A percentile compares a stretch with the other conserved stretches of the same genome.
Evolutionary conservation across 2,797 vertebrate species (phyloP).

Genomic region (Pitangus sulphuratus): DNA sequence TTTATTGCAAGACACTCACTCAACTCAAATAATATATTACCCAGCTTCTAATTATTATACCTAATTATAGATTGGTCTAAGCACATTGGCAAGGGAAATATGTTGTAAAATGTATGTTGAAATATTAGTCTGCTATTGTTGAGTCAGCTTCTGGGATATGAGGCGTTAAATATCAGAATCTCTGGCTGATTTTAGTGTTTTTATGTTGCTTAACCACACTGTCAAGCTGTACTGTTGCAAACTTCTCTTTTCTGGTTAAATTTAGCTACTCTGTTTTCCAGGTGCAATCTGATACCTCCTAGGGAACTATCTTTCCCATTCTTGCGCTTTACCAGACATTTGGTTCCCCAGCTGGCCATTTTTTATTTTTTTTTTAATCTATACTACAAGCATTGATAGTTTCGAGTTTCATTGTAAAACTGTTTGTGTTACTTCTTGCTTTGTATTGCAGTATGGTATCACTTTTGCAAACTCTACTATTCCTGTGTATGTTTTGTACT

Average conservation of each 20-base stretch:
- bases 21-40: not conserved
- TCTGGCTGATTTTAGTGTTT: conserved; percentile 7
- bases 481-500: not conserved
- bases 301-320: not conserved
- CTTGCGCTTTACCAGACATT: not conserved
- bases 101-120: not conserved
- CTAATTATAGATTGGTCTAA: conserved; percentile 41
- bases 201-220: conserved; percentile 11
- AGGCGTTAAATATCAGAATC: not conserved
- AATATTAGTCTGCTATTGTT: conserved; percentile 28
- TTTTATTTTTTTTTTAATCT: not conserved
- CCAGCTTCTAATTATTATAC: not conserved
- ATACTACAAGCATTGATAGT: not conserved
- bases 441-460: not conserved
- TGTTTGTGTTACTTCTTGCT: not conserved
- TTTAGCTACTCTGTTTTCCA: not conserved
- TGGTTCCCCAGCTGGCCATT: not conserved
- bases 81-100: not conserved
- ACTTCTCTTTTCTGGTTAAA: not conserved
- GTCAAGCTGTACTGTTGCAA: not conserved
- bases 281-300: not conserved
- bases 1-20: not conserved
- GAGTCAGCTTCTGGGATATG: not conserved
- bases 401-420: not conserved
- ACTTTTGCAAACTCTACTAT: not conserved